phyloP scores from a whole-genome alignment of 2,113 vertebrate species.

The Microtus montanus region DNA sequence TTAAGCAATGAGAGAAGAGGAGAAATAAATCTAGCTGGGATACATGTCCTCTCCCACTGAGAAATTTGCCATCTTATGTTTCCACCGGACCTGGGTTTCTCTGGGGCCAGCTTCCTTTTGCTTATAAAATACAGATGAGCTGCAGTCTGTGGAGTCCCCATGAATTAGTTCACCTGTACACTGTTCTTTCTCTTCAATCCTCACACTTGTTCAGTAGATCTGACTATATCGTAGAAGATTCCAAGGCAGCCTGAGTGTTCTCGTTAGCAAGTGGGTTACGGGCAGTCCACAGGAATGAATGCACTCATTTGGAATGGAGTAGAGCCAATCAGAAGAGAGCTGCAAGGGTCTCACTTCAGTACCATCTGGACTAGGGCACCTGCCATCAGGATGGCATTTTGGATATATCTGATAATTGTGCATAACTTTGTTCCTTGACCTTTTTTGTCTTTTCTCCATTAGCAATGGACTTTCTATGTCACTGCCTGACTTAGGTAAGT shows the following conservation, averaged over 20 bases:
- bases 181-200: background rate
- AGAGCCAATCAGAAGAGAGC: background rate
- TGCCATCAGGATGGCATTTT: background rate
- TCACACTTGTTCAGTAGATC: background rate
- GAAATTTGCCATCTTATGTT: background rate
- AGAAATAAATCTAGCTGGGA: background rate
- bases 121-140: background rate
- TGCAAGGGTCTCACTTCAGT: background rate
- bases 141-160: background rate
- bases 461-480: slow-evolving; percentile 83
- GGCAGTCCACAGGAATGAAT: background rate
- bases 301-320: background rate
- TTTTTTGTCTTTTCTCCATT: slow-evolving; percentile 61
- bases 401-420: background rate
- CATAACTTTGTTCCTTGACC: background rate
- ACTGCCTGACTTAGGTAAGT: slow-evolving; percentile 84
- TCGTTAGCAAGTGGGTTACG: background rate
- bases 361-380: background rate
- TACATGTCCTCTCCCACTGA: background rate
- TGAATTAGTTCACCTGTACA: too few species aligned
- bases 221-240: background rate
- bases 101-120: background rate
- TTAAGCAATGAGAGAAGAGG: background rate
- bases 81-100: background rate
- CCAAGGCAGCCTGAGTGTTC: background rate